Evolutionary conservation across 2,888 invertebrate species (phyloP).

Genomic region (Eremobia ochroleuca): DNA sequence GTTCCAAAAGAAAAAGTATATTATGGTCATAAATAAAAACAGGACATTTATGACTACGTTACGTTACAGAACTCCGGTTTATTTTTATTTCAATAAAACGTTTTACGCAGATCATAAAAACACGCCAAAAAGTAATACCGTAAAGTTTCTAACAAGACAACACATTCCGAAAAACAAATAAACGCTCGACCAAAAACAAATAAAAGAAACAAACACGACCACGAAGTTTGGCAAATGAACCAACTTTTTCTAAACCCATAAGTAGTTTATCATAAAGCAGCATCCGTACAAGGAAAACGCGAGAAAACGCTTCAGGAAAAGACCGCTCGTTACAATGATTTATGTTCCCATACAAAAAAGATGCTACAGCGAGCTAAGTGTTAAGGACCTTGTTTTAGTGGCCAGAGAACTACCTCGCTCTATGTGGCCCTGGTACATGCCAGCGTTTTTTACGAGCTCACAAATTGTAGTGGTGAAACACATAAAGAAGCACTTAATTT

Average conservation of each 20-base stretch:
- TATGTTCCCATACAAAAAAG: conserved; percentile 82
- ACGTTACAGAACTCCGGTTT: conserved; percentile 29
- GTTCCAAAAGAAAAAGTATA: conserved; percentile 29
- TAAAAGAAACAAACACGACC: conserved; percentile 55
- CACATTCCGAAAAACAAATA: conserved; percentile 54
- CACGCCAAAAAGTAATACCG: conserved; percentile 14
- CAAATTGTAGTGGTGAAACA: conserved; percentile 54
- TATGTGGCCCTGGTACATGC: conserved; percentile 65
- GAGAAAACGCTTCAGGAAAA: conserved; percentile 82
- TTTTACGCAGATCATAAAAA: conserved; percentile 54
- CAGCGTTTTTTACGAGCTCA: conserved; percentile 58
- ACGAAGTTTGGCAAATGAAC: conserved; percentile 61
- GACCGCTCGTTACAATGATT: conserved; percentile 87
- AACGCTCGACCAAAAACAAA: conserved; percentile 53
- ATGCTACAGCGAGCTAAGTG: conserved; percentile 75
- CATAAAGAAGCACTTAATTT: conserved; percentile 45
- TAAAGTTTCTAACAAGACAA: conserved; percentile 11
- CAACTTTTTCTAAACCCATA: conserved; percentile 66
- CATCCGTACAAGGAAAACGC: conserved; percentile 80
- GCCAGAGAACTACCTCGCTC: conserved; percentile 75
- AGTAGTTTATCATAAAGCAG: conserved; percentile 69
- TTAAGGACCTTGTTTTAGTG: conserved; percentile 76
- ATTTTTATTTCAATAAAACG: conserved; percentile 46
- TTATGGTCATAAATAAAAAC: conserved; percentile 41
- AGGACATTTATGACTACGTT: conserved; percentile 35